phyloP scores from a whole-genome alignment of 2,888 invertebrate species.

The Spodoptera exigua region DNA sequence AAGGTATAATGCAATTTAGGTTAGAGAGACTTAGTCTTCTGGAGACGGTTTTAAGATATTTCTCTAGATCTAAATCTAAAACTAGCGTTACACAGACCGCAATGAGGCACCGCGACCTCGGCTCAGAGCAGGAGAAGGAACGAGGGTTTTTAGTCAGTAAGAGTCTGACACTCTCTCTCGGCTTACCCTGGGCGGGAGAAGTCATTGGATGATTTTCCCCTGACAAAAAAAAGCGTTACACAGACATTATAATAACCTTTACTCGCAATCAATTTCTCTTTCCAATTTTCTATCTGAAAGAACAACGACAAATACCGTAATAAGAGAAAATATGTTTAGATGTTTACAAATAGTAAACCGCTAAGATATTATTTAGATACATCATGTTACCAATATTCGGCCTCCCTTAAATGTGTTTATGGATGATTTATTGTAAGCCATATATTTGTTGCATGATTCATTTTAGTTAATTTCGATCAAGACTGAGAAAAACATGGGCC shows the following conservation, averaged over 20 bases:
- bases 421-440: conserved; percentile 44
- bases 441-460: conserved; percentile 47
- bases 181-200: too few relatives aligned
- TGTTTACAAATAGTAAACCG: conserved; percentile 56
- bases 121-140: too few relatives aligned
- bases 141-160: too few relatives aligned
- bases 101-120: too few relatives aligned
- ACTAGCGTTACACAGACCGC: too few relatives aligned
- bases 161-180: too few relatives aligned
- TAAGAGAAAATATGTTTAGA: conserved; percentile 28
- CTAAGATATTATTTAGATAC: conserved; percentile 50
- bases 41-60: neutral
- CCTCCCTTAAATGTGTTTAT: conserved; percentile 44
- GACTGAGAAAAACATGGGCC: conserved; percentile 20
- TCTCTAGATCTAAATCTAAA: too few relatives aligned
- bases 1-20: too few relatives aligned
- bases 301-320: neutral
- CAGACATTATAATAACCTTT: too few relatives aligned
- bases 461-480: conserved; percentile 46
- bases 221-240: too few relatives aligned
- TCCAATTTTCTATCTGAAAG: conserved; percentile 7
- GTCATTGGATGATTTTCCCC: too few relatives aligned
- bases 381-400: conserved; percentile 45
- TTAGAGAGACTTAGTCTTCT: too few relatives aligned
- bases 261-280: neutral